Conservation (phyloP, 2,888 invertebrate species). For the Fragum fragum region DNA sequence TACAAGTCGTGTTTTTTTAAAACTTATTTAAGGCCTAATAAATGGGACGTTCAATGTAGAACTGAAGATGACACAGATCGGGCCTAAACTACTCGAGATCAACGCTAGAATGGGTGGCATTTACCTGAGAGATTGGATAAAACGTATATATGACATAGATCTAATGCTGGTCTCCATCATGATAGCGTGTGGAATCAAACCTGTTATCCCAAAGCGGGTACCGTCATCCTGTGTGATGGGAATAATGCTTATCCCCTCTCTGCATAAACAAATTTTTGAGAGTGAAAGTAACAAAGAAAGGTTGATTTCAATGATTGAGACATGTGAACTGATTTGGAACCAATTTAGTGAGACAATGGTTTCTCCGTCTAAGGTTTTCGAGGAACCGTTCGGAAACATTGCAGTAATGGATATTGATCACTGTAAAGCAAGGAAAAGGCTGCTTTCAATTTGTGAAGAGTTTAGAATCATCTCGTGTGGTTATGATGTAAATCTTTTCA, state of each 20-base stretch:
- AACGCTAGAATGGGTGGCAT: constrained; percentile 76
- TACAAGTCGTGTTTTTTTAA: no score
- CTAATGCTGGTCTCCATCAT: constrained; percentile 44
- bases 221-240: constrained; percentile 59
- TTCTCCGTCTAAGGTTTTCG: neutral
- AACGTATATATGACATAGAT: constrained; percentile 63
- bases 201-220: constrained; percentile 45
- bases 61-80: constrained; percentile 71
- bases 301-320: no score
- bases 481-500: constrained; percentile 40
- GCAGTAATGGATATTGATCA: constrained; percentile 31
- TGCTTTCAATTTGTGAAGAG: constrained; percentile 35
- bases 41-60: constrained; percentile 74
- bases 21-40: constrained; percentile 56
- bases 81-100: constrained; percentile 76
- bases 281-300: no score
- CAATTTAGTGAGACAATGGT: constrained; percentile 29
- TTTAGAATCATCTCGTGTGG: constrained; percentile 13
- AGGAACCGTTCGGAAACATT: constrained; percentile 62
- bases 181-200: constrained; percentile 58
- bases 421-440: constrained; percentile 22
- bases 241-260: constrained; percentile 66
- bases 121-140: constrained; percentile 73
- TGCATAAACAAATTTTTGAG: constrained; percentile 46
- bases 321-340: constrained; percentile 32